Percentiles rank a stretch among this genome's conserved stretches.
These are phyloP conservation scores for Epizoanthus stellaris DNA, from an alignment of 92 coral and sea anemone species.

Conservation along the genomic window DNA sequence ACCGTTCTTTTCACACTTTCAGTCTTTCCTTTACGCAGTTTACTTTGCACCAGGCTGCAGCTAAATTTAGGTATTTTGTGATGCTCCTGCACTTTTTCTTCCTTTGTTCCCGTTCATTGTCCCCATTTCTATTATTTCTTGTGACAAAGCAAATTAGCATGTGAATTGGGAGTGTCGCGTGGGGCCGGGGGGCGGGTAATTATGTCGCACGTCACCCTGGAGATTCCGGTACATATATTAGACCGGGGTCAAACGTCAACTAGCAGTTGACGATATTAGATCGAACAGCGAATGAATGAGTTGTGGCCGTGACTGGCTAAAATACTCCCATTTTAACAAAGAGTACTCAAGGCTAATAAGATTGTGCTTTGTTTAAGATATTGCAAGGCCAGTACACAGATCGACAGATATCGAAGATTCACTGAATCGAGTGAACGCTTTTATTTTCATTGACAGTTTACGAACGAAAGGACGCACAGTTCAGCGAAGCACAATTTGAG, in stretches of 20 bases:
- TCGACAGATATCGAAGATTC: slow-evolving; percentile 1
- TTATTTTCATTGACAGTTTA: not conserved
- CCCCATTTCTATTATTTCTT: not conserved
- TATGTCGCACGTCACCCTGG: not conserved
- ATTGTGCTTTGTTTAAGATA: slow-evolving; percentile 13
- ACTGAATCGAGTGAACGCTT: not conserved
- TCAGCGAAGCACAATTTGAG: not conserved
- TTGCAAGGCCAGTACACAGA: not conserved
- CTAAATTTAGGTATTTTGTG: slow-evolving; percentile 9
- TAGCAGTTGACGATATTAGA: not conserved
- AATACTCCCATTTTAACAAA: slow-evolving; percentile 14
- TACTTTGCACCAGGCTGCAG: not conserved
- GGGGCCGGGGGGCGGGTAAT: slow-evolving; percentile 43
- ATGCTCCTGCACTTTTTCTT: not conserved
- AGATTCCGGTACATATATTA: slow-evolving; percentile 29
- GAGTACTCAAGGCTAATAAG: slow-evolving; percentile 39
- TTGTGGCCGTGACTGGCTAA: not conserved
- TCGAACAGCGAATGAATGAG: slow-evolving; percentile 17
- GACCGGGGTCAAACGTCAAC: slow-evolving; percentile 26
- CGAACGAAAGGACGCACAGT: not conserved
- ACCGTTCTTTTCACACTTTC: too few relatives aligned
- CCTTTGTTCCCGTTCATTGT: not conserved
- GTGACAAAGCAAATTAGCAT: slow-evolving; percentile 26
- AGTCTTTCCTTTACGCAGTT: not conserved
- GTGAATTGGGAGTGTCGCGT: slow-evolving; percentile 17